A percentile compares a stretch with the other conserved stretches of the same genome.
Evolutionary conservation across 2,113 vertebrate genomes (phyloP).

Genomic region (Chrysemys picta): DNA sequence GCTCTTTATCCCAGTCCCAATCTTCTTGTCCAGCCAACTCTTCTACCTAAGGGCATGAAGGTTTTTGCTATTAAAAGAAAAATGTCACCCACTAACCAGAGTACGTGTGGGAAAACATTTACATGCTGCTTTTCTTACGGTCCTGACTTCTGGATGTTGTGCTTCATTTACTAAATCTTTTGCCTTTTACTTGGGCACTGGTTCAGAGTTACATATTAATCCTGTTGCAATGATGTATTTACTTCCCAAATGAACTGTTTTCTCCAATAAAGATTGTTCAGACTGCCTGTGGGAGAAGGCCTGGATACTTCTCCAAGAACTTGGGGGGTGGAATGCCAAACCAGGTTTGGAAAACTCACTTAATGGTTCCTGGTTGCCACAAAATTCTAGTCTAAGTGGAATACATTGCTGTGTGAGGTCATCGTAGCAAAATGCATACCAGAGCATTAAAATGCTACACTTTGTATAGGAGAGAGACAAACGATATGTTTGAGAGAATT

Average conservation of each 20-base stretch:
- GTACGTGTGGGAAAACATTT: neutral
- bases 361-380: neutral
- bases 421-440: neutral
- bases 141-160: neutral
- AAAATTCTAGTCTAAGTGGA: neutral
- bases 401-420: neutral
- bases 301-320: neutral
- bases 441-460: neutral
- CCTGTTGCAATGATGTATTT: neutral
- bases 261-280: neutral
- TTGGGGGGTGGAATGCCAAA: neutral
- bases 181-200: neutral
- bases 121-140: neutral
- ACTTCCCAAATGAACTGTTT: neutral
- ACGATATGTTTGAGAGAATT: accelerated
- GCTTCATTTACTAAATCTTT: neutral
- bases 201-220: neutral
- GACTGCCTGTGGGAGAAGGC: neutral
- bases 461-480: neutral
- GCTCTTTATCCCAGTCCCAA: neutral
- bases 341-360: neutral
- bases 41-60: neutral
- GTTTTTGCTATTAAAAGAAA: neutral
- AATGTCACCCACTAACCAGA: neutral
- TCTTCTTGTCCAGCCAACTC: neutral